phyloP scores from a whole-genome alignment of 2,888 invertebrate genomes.

The Oligia fasciuncula region DNA sequence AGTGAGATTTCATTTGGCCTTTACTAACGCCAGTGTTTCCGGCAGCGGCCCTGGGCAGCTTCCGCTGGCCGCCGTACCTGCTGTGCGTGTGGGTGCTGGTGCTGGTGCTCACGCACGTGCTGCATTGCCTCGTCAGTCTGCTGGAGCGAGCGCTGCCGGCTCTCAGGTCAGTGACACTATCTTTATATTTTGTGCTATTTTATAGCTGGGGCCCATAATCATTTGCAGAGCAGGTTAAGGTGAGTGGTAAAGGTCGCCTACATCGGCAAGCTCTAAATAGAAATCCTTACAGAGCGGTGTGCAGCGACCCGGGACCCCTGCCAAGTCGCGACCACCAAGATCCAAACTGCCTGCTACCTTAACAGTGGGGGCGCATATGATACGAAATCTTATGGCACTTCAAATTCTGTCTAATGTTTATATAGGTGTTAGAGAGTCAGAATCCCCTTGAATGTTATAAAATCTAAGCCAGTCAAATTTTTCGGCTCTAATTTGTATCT shows the following conservation, averaged over 20 bases:
- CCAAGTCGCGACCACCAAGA: too few species aligned
- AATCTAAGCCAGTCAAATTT: background rate
- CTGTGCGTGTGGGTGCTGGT: constrained; percentile 84
- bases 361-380: background rate
- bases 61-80: constrained; percentile 88
- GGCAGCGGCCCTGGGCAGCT: constrained; percentile 77
- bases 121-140: constrained; percentile 80
- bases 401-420: background rate
- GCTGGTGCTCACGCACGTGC: constrained; percentile 81
- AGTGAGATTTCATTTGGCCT: background rate
- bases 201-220: background rate
- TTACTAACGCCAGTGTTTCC: constrained; percentile 11
- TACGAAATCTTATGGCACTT: too few species aligned
- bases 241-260: background rate
- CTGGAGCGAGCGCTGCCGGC: constrained; percentile 79
- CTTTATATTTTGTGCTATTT: background rate
- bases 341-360: background rate
- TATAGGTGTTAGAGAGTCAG: too few species aligned
- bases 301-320: background rate
- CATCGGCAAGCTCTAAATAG: background rate
- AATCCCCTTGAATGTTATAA: too few species aligned
- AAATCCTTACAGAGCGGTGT: background rate
- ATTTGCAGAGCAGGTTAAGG: background rate
- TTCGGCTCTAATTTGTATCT: background rate
- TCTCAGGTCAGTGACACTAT: constrained; percentile 71